phyloP scores from a whole-genome alignment of 2,113 vertebrate genomes.

The Cathartes aura region DNA sequence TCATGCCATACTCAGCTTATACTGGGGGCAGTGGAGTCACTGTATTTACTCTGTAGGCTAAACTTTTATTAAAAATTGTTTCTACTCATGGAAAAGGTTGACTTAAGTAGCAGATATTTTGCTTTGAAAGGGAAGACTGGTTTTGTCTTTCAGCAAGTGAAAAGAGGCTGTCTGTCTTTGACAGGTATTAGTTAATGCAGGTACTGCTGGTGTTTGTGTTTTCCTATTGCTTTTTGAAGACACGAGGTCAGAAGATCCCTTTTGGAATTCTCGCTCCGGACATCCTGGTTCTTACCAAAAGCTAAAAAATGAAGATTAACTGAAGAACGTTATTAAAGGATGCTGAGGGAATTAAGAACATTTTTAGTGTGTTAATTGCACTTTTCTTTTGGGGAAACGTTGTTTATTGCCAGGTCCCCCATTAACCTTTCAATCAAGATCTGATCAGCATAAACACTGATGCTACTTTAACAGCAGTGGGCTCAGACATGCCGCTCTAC shows the following conservation, averaged over 20 bases:
- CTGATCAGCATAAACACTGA: slow-evolving; percentile 60
- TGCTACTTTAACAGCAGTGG: neutral
- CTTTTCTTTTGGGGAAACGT: slow-evolving; percentile 44
- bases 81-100: neutral
- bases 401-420: slow-evolving; percentile 52
- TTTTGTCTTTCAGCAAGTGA: neutral
- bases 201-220: neutral
- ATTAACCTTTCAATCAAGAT: slow-evolving; percentile 75
- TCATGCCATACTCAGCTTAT: neutral
- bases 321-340: slow-evolving; percentile 21
- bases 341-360: slow-evolving; percentile 7
- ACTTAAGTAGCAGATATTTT: neutral
- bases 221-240: neutral
- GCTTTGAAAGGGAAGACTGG: neutral
- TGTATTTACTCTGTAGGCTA: neutral
- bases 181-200: neutral
- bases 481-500: neutral
- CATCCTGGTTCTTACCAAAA: slow-evolving; percentile 24
- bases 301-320: slow-evolving; percentile 54
- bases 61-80: neutral
- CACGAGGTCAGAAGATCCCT: neutral
- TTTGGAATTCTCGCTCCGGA: slow-evolving; percentile 30
- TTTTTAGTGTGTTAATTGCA: slow-evolving; percentile 43
- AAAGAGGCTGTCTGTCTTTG: neutral
- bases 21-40: neutral